A percentile compares a stretch with the other conserved stretches of the same genome.
These are phyloP conservation scores for Microcebus tavaratra DNA, from an alignment of 2,113 vertebrate genomes.

Conservation along the genomic window DNA sequence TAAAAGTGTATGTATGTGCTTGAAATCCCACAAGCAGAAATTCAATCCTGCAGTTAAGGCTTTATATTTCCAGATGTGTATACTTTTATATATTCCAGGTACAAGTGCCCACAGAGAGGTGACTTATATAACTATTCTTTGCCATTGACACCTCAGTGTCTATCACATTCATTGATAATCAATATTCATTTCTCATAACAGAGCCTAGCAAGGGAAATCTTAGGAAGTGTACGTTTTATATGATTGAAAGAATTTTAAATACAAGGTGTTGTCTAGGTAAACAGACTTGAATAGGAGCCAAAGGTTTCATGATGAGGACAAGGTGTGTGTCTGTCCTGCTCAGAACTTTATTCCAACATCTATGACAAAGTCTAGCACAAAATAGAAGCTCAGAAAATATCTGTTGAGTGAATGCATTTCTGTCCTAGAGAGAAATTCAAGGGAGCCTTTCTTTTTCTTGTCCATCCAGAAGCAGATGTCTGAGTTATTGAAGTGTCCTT, in stretches of 20 bases:
- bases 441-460: neutral
- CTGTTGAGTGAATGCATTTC: neutral
- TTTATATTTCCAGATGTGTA: neutral
- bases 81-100: neutral
- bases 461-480: neutral
- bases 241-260: neutral
- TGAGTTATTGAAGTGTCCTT: neutral
- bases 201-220: neutral
- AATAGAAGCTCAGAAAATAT: neutral
- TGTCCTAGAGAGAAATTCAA: neutral
- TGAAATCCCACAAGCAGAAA: neutral
- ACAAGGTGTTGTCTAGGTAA: neutral
- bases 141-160: neutral
- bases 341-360: neutral
- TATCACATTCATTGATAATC: neutral
- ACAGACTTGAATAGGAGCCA: neutral
- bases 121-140: neutral
- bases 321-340: neutral
- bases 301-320: neutral
- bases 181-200: neutral
- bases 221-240: neutral
- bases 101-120: neutral
- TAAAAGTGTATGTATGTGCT: neutral
- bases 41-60: neutral
- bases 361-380: too few relatives aligned